Evolutionary conservation across 2,113 vertebrate genomes (phyloP).

Genomic region (Hydrolagus affinis): DNA sequence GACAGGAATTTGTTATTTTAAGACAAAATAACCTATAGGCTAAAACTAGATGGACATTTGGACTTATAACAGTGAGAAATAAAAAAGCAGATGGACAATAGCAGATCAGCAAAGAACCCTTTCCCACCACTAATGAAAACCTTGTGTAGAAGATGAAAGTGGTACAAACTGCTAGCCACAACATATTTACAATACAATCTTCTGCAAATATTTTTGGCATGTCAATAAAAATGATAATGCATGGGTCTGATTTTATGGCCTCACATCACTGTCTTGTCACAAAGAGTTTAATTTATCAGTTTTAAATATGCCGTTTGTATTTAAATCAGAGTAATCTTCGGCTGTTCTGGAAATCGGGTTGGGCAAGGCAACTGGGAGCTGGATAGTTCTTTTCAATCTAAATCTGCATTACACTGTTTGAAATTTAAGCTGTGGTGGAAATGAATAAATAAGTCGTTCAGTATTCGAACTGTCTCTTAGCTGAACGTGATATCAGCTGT

Average conservation of each 20-base stretch:
- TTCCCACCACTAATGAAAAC: neutral
- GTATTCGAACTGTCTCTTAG: slow-evolving; percentile 10
- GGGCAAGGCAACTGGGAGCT: slow-evolving; percentile 1
- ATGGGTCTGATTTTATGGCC: neutral
- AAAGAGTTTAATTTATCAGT: neutral
- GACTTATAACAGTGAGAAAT: neutral
- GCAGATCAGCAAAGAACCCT: neutral
- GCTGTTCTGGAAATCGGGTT: slow-evolving; percentile 12
- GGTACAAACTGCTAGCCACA: neutral
- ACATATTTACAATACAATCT: neutral
- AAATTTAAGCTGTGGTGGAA: slow-evolving; percentile 14
- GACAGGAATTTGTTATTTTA: neutral
- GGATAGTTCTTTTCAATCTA: slow-evolving; percentile 8
- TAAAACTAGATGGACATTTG: too few species aligned
- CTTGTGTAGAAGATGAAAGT: neutral
- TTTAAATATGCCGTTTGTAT: slow-evolving; percentile 6
- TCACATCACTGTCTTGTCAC: neutral
- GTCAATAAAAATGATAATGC: slow-evolving; percentile 1
- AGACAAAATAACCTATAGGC: too few species aligned
- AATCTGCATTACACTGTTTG: neutral
- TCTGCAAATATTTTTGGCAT: neutral
- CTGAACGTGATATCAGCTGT: neutral
- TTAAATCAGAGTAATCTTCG: neutral
- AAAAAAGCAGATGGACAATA: neutral
- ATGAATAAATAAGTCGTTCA: slow-evolving; percentile 22